These are phyloP conservation scores for Nemurella pictetii DNA, from an alignment of 2,888 invertebrate species.

Conservation along the genomic window DNA sequence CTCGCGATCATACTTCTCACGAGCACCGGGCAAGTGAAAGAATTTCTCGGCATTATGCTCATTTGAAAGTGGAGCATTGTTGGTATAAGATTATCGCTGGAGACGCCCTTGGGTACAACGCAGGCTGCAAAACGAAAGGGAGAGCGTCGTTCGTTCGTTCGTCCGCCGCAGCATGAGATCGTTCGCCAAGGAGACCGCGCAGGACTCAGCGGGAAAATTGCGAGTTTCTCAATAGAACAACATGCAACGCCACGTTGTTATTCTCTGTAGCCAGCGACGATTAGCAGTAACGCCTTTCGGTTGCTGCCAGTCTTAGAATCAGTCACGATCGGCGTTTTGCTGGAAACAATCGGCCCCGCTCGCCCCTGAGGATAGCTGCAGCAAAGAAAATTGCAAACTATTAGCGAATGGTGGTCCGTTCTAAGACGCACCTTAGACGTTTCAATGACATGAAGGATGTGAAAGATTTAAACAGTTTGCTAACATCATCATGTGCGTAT, in stretches of 20 bases:
- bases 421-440: neutral
- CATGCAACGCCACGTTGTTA: conserved; percentile 5
- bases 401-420: neutral
- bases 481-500: neutral
- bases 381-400: neutral
- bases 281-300: neutral
- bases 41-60: conserved; percentile 29
- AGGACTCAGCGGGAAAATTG: neutral
- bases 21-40: conserved; percentile 12
- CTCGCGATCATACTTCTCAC: conserved; percentile 6
- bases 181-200: neutral
- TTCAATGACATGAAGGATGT: neutral
- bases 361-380: neutral
- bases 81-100: neutral
- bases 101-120: conserved; percentile 20
- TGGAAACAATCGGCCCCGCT: neutral
- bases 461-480: neutral
- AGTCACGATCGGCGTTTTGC: neutral
- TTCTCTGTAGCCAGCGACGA: neutral
- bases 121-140: conserved; percentile 18
- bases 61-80: conserved; percentile 28
- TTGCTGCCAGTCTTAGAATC: neutral
- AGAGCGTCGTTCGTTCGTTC: neutral
- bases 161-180: neutral
- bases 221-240: neutral